A percentile compares a stretch with the other conserved stretches of the same genome.
These are phyloP conservation scores for Deilephila elpenor DNA, from an alignment of 2,888 invertebrate species.

Conservation along the genomic window DNA sequence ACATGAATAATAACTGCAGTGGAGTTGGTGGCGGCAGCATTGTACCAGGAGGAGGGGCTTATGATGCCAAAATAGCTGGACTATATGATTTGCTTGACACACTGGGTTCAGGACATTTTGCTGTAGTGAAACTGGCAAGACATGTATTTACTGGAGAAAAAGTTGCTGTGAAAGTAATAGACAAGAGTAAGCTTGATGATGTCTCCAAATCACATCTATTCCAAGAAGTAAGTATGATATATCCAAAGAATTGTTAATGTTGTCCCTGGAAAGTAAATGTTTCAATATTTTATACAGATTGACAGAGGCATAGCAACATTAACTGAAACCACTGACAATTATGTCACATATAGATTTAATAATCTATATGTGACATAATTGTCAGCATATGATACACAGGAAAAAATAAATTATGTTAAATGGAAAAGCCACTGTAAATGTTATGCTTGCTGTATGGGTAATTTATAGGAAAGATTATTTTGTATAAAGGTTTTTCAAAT, in stretches of 20 bases:
- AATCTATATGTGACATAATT: too few species aligned
- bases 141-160: slow-evolving; percentile 99
- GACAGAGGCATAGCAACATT: too few species aligned
- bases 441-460: too few species aligned
- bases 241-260: neutral
- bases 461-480: too few species aligned
- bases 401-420: too few species aligned
- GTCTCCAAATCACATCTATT: slow-evolving; percentile 98
- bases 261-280: neutral
- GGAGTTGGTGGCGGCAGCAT: slow-evolving; percentile 63
- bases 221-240: slow-evolving; percentile 89
- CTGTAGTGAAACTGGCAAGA: slow-evolving; percentile 98
- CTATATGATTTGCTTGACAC: slow-evolving; percentile 99
- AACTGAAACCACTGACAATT: too few species aligned
- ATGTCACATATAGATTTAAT: too few species aligned
- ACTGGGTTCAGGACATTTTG: slow-evolving; percentile 99
- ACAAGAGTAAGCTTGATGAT: slow-evolving; percentile 98
- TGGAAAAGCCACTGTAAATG: too few species aligned
- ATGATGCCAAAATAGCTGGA: slow-evolving; percentile 96
- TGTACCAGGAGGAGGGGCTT: slow-evolving; percentile 79
- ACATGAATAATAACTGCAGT: slow-evolving; percentile 75
- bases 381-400: too few species aligned
- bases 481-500: too few species aligned
- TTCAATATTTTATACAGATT: too few species aligned
- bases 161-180: slow-evolving; percentile 99